A percentile compares a stretch with the other conserved stretches of the same genome.
phyloP scores from a whole-genome alignment of 2,888 invertebrate genomes.

The Keiferia lycopersicella region DNA sequence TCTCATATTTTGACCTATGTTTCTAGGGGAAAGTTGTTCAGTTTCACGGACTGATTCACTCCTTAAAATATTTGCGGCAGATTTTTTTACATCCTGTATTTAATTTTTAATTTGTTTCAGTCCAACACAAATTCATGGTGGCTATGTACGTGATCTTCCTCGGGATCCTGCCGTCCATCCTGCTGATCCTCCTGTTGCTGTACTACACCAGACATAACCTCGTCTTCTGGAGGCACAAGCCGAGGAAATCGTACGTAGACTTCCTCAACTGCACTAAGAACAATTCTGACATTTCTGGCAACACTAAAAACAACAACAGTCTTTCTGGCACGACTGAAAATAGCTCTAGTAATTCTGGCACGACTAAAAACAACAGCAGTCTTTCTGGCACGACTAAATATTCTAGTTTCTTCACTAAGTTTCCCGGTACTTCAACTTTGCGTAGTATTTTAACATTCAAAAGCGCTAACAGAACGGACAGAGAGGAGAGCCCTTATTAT shows the following conservation, averaged over 20 bases:
- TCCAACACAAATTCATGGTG: constrained; percentile 87
- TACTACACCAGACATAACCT: constrained; percentile 89
- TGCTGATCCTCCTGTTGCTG: constrained; percentile 84
- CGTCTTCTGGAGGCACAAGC: constrained; percentile 73
- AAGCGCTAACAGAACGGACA: constrained; percentile 2
- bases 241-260: constrained; percentile 76
- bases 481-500: constrained; percentile 24
- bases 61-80: too few relatives aligned
- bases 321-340: neutral
- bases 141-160: constrained; percentile 94
- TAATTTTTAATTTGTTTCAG: constrained; percentile 70
- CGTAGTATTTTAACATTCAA: constrained; percentile 11
- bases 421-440: neutral
- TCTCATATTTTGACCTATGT: too few relatives aligned
- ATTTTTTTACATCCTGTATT: too few relatives aligned
- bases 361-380: too few relatives aligned
- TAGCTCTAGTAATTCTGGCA: neutral
- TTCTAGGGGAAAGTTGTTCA: too few relatives aligned
- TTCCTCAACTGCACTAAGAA: constrained; percentile 30
- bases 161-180: constrained; percentile 88
- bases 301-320: too few relatives aligned
- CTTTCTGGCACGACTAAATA: neutral
- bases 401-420: constrained; percentile 16
- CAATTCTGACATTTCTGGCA: neutral
- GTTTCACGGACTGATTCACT: too few relatives aligned